Base-by-base conservation (phyloP, 1,140 invertebrate species). In the Armadillidium nasatum region DNA sequence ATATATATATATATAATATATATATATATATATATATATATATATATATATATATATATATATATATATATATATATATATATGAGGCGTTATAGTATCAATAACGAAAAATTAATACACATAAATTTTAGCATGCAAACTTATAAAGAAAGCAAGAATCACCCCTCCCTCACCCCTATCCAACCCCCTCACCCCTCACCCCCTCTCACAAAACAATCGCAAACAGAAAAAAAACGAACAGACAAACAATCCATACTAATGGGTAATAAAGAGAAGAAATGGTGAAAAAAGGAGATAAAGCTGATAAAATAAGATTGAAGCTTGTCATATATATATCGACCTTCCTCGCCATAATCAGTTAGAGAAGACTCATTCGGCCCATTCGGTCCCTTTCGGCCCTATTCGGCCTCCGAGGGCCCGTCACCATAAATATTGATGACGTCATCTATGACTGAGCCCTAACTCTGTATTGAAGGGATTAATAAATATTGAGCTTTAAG, bases 391-490 rank as follows among this genome's bases (percentile, higher is more conserved):
- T 6, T 33, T 33, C 33, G 50, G 50, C 50, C 50, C 50, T 15
- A n/a, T 60, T 60, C 50, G 50, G 19, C 50, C 50, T 15, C 50
- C 11, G 50, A 60, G 50, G 50, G 50, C 11, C 11, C 50, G 50
- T 60, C 50, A 60, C 50, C 50, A 60, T 60, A 60, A 60, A 60
- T 60, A 15, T 13, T 60, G 50, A 60, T 60, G 50, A 60, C 50
- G 50, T 60, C 50, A 60, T 60, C 7, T 60, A 9, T 19, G 50
- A 60, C 19, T 13, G 50, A 60, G 50, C 11, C 50, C 50, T 19
- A 60, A 60, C 50, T 60, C 50, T 60, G 50, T 33, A 60, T 60
- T 13, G 50, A 60, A 4, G 7, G 50, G 50, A 7, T 4, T 60
- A 4, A 60, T 4, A 4, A 60, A 60, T 60, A 60, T 60, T 60